Evolutionary conservation across 2,888 invertebrate species (phyloP), one percentile per base, ranked within the genome.

Genomic region (Antheraea assamensis): DNA sequence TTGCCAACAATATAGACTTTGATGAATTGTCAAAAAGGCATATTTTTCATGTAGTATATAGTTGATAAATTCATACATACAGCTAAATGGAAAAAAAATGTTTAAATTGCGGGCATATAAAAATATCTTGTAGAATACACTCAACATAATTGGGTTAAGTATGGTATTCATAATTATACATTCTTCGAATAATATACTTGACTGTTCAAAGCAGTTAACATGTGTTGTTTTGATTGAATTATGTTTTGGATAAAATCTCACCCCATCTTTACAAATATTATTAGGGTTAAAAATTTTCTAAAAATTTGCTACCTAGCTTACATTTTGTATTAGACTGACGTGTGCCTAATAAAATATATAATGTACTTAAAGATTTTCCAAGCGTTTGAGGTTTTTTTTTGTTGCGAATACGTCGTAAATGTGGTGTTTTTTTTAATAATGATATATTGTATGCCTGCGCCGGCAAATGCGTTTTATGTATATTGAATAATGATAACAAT

Each of bases 321-420:
- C 77, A 74, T 78, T 82, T 81, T 83, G 79, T 81, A 83, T 78
- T 83, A 80, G 88, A 91, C 89, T 90, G 92, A 90, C 78, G 78
- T 85, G 90, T 92, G 89, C 88, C 87, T 91, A 83, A 81, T 79
- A 81, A 80, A 79, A 81, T 83, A 7, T 87, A 87, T 87, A 80
- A 81, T 88, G 92, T 93, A 93, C 92, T 92, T 93, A 92, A 90
- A 84, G 83, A 79, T 84, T n/a, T 58, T 84, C 80, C 82, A 83
- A 86, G 87, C 86, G 86, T 86, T 83, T 42, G 42, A 42, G 13
- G 13, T 13, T 42, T 42, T 81, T n/a, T 86, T 88, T 81, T 85
- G 85, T 89, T 87, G 90, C 89, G 87, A 87, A 80, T 82, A 58
- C 21, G 30, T 64, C 58, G 17, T 64, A 82, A 82, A 85, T 87